A percentile compares a stretch with the other conserved stretches of the same genome.
Evolutionary conservation across 2,113 vertebrate genomes (phyloP).

Genomic region (Lamprologus tigripictilis): DNA sequence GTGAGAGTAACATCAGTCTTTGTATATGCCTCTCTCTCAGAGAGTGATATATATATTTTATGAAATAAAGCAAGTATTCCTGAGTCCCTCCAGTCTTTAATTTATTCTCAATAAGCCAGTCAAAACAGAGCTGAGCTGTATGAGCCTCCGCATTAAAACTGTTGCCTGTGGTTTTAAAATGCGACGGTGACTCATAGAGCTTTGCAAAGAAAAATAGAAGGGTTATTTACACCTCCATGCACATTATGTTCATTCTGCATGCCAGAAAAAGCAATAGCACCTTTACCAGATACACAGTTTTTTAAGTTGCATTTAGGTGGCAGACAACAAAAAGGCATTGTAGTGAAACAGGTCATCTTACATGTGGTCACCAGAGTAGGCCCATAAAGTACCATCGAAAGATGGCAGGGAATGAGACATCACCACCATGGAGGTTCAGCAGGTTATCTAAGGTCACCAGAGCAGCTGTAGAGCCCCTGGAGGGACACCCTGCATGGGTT

Average conservation of each 20-base stretch:
- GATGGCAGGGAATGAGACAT: neutral
- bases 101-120: neutral
- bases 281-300: neutral
- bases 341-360: neutral
- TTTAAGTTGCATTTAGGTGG: neutral
- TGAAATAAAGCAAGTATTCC: neutral
- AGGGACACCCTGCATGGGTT: neutral
- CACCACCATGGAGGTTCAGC: neutral
- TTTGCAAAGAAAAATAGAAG: neutral
- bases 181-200: constrained; percentile 8
- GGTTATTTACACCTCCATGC: constrained; percentile 2
- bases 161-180: neutral
- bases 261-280: neutral
- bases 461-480: neutral
- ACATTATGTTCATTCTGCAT: neutral
- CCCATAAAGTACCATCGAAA: neutral
- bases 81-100: neutral
- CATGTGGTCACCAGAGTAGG: neutral
- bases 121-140: neutral
- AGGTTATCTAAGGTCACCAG: neutral
- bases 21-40: neutral
- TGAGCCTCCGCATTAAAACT: neutral
- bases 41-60: neutral
- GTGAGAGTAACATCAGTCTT: neutral
- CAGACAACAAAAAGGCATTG: neutral